phyloP scores from a whole-genome alignment of 2,797 vertebrate species.

The Anableps anableps region DNA sequence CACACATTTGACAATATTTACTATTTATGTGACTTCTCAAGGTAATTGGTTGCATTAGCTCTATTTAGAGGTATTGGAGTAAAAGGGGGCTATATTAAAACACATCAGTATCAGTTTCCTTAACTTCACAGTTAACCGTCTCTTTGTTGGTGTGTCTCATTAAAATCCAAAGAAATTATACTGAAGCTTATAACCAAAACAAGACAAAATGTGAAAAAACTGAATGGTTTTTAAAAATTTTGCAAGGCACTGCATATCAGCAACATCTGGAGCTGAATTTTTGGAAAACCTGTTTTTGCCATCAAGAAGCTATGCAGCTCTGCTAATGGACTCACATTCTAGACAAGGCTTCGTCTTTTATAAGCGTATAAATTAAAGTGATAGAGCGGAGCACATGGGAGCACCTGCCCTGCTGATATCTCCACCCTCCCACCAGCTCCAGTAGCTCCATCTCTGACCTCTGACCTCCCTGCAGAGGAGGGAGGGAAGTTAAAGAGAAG shows the following conservation, averaged over 20 bases:
- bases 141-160: not conserved
- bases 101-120: not conserved
- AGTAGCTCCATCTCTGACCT: conserved; percentile 57
- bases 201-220: not conserved
- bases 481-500: conserved; percentile 54
- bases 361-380: conserved; percentile 44
- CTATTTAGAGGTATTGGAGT: not conserved
- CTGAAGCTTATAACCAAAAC: not conserved
- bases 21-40: not conserved
- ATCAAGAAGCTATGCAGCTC: conserved; percentile 64
- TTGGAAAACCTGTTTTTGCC: conserved; percentile 60
- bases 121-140: not conserved
- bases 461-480: conserved; percentile 57
- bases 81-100: not conserved
- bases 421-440: conserved; percentile 38
- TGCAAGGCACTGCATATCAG: conserved; percentile 36
- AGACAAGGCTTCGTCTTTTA: conserved; percentile 49
- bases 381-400: conserved; percentile 35
- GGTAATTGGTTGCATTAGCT: not conserved
- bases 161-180: not conserved
- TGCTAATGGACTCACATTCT: conserved; percentile 48
- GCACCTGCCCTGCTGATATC: conserved; percentile 53
- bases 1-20: not conserved
- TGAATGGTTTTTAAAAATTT: conserved; percentile 19
- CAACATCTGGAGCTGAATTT: conserved; percentile 45